Conservation (phyloP, 1,140 invertebrate species). For the Homalodisca vitripennis region DNA sequence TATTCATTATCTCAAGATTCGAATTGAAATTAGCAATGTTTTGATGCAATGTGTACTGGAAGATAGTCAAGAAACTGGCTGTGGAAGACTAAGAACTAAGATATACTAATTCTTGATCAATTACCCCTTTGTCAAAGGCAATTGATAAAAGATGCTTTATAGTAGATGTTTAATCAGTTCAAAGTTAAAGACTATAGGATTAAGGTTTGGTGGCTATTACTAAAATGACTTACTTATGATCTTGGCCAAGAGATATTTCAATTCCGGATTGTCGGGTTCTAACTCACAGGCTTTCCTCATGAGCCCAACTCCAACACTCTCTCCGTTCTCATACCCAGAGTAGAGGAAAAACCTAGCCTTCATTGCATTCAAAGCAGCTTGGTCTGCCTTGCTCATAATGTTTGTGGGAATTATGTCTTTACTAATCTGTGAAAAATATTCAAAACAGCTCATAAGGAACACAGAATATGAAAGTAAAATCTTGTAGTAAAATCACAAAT, state of each 20-base stretch:
- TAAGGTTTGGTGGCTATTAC: no score
- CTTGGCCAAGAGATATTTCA: constrained; percentile 1
- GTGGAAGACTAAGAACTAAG: no score
- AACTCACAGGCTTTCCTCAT: neutral
- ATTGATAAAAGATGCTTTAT: no score
- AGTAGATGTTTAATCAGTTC: no score
- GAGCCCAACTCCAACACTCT: neutral
- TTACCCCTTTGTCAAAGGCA: no score
- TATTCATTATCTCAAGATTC: no score
- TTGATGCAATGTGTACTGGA: no score
- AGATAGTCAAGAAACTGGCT: no score
- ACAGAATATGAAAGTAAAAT: neutral
- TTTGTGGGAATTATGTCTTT: neutral
- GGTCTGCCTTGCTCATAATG: neutral
- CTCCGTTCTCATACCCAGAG: neutral
- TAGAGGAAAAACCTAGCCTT: constrained; percentile 10
- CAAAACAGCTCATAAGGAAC: neutral
- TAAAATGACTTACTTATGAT: constrained; percentile 1
- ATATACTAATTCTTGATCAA: no score
- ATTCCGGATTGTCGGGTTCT: neutral
- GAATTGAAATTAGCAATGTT: no score
- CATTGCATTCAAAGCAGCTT: constrained; percentile 9
- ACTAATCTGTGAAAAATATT: constrained; percentile 1
- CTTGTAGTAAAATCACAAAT: neutral
- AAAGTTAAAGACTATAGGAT: no score